Evolutionary conservation across 2,113 vertebrate genomes (phyloP), one percentile per base, ranked within the genome.

Genomic region (Ovibos moschatus): DNA sequence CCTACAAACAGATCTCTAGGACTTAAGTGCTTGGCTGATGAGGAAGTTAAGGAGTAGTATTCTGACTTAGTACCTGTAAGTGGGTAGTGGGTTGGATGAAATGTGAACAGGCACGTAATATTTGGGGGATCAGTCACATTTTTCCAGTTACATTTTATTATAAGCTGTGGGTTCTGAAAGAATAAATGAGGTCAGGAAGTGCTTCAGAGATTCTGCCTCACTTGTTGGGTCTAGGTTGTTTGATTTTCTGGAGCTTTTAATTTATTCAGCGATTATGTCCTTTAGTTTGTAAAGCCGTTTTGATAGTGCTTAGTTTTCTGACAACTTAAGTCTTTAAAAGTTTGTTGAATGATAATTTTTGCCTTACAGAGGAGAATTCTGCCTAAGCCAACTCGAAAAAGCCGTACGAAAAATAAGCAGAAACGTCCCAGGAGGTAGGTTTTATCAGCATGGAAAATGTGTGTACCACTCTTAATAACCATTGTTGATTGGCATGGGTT

Each of bases 371-470:
- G 99, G 98, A 99, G 99, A 98, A 99, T 99, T 99, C 99, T 99
- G 98, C 99, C 99, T 85, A 99, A 99, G 97, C 99, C 99, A 98
- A 99, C 99, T 97, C 99, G 99, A 98, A 99, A 99, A 99, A 99
- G 99, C 98, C 99, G 99, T 90, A 99, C 99, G 74, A 99, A 99
- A 99, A 99, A 99, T 98, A 99, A 99, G 99, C 99, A 99, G 95
- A 99, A 99, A 98, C 99, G 99, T 98, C 99, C 99, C 43, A 99
- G 99, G 91, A 99, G 99, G 99, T 99, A 98, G 99, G 98, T 78
- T 13, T 64, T 19, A 1, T 33, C 28, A 14, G 62, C 33, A 1
- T 27, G 0, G 1, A 12, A 5, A 28, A 1, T 6, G 15, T 14
- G 3, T 3, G 6, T 25, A 3, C 5, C 0, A 5, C 28, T 25